Conservation (phyloP, 2,888 invertebrate genomes). For the Hydrotaea diabolus region DNA sequence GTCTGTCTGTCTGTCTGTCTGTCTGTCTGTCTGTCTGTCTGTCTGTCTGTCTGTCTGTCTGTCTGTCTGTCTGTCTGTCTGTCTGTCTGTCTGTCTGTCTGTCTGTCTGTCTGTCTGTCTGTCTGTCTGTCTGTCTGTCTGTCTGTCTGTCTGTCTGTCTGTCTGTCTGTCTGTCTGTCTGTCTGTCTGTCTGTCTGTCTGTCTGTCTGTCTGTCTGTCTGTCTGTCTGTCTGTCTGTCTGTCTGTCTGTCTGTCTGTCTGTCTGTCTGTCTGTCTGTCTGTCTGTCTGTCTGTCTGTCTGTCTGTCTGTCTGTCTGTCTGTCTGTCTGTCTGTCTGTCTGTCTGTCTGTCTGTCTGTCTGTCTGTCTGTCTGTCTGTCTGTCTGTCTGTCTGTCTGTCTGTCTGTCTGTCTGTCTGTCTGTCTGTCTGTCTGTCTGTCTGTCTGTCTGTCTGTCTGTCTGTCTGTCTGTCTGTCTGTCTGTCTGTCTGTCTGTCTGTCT, state of each 20-base stretch:
- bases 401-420: slow-evolving; percentile 36
- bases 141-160: slow-evolving; percentile 37
- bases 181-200: slow-evolving; percentile 37
- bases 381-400: slow-evolving; percentile 37
- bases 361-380: slow-evolving; percentile 36
- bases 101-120: slow-evolving; percentile 37
- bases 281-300: slow-evolving; percentile 36
- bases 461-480: slow-evolving; percentile 37
- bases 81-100: slow-evolving; percentile 36
- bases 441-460: slow-evolving; percentile 36
- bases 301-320: slow-evolving; percentile 37
- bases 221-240: slow-evolving; percentile 37
- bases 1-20: slow-evolving; percentile 36
- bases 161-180: slow-evolving; percentile 34
- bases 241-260: slow-evolving; percentile 36
- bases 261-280: slow-evolving; percentile 20
- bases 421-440: slow-evolving; percentile 37
- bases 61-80: slow-evolving; percentile 37
- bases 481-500: slow-evolving; percentile 36
- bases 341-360: slow-evolving; percentile 37
- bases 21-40: slow-evolving; percentile 37
- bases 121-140: slow-evolving; percentile 36
- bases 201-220: slow-evolving; percentile 34
- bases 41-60: slow-evolving; percentile 36
- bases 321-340: slow-evolving; percentile 34